Conservation (phyloP, 2,113 vertebrate species). For the Albula glossodonta region DNA sequence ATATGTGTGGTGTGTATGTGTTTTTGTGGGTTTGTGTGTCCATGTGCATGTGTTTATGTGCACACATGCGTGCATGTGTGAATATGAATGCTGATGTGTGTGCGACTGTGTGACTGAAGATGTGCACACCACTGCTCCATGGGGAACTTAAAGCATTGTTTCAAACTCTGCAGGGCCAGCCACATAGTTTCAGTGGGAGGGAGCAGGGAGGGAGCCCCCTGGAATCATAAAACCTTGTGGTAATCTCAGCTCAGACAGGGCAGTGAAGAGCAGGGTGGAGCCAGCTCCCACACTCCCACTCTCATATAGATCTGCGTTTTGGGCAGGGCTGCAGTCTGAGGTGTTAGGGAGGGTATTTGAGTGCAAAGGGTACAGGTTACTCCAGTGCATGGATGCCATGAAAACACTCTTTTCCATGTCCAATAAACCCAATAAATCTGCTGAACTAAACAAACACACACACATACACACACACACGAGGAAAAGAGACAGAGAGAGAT, state of each 20-base stretch:
- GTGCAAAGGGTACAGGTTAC: neutral
- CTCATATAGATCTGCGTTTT: constrained; percentile 3
- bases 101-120: neutral
- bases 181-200: constrained; percentile 6
- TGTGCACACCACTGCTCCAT: too few species aligned
- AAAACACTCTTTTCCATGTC: neutral
- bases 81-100: neutral
- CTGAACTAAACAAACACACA: too few species aligned
- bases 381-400: neutral
- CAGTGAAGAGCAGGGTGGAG: neutral
- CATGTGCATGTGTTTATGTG: constrained; percentile 2
- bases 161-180: neutral
- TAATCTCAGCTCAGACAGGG: neutral
- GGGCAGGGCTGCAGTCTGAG: neutral
- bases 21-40: neutral
- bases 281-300: neutral
- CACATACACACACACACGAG: neutral
- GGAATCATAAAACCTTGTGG: constrained; percentile 1
- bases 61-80: constrained; percentile 7
- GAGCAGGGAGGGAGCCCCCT: neutral
- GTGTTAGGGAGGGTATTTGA: neutral
- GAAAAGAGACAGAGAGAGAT: too few species aligned
- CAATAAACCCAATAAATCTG: too few species aligned
- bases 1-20: constrained; percentile 9
- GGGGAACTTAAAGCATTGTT: neutral